Percentiles rank a stretch among this genome's conserved stretches.
These are phyloP conservation scores for Amyelois transitella DNA, from an alignment of 1,140 invertebrate species.

Conservation along the genomic window DNA sequence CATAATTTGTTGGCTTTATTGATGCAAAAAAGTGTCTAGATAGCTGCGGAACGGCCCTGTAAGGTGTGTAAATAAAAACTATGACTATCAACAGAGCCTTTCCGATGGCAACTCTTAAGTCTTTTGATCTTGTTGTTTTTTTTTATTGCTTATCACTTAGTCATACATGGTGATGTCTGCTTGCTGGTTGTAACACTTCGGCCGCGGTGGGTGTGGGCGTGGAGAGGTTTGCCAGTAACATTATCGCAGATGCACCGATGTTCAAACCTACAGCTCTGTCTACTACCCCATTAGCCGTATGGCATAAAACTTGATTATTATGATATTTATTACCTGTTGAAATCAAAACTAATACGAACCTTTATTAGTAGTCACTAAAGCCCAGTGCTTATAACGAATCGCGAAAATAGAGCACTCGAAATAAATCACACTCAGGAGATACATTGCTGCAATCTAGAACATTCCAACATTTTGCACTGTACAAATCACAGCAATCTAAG, in stretches of 20 bases:
- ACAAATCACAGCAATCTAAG: not conserved
- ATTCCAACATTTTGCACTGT: not conserved
- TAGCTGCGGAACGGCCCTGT: slow-evolving; percentile 1
- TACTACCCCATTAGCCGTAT: too few species aligned
- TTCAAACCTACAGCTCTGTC: too few species aligned
- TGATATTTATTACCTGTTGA: too few species aligned
- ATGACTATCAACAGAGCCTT: not conserved
- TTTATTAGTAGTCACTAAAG: not conserved
- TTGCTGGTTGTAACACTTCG: not conserved
- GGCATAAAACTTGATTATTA: too few species aligned
- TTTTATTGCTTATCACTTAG: not conserved
- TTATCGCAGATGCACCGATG: too few species aligned
- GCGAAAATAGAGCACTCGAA: not conserved
- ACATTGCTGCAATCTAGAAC: not conserved
- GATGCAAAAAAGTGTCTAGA: slow-evolving; percentile 14
- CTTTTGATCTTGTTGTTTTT: not conserved
- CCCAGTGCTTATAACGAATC: not conserved
- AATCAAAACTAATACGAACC: not conserved
- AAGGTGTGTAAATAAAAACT: not conserved
- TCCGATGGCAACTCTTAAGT: slow-evolving; percentile 3
- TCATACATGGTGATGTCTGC: not conserved
- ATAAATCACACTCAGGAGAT: not conserved
- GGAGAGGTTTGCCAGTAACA: not conserved
- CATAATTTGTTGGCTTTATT: slow-evolving; percentile 22
- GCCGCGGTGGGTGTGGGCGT: not conserved